Evolutionary conservation across 2,113 vertebrate genomes (phyloP), one percentile per base, ranked within the genome.

Genomic region (Ammodytes dubius): DNA sequence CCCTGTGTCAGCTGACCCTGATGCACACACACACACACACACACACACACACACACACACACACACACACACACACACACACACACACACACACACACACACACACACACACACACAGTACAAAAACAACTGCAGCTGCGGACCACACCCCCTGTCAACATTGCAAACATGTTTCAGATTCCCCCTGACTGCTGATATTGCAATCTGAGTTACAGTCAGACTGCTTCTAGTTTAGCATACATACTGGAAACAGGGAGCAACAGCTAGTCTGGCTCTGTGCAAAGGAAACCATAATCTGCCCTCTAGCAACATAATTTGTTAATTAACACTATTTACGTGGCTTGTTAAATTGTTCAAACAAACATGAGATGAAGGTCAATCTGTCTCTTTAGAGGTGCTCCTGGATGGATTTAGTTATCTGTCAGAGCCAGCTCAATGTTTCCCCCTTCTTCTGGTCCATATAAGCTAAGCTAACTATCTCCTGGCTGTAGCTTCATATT

Each of bases 1-100:
- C 57, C 79, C 69, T 77, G 35, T 64, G 74, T 87, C 89, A 94
- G 87, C 87, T 89, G 88, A 74, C 63, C 52, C 67, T 58, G 19
- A 87, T 66, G 70, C 60, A 82, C 57, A 72, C 56, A 84, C 70
- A 74, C 73, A 68, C 64, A 83, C 58, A 83, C 56, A 70, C 45
- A 80, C 37, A 70, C 56, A 19, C 66, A 65, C 74, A 52, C 15
- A 82, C 52, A 73, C 6, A 17, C 66, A 68, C 74, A 47, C 27
- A 86, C 76, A 60, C 64, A 72, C 60, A 61, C 19, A 84, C 71
- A 64, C 72, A 46, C 68, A 65, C 54, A 76, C 27, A 60, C 47
- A 81, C 43, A 68, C 50, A 49, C 69, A 50, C 63, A 42, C 46
- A 89, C 65, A 74, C 74, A 86, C 67, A 75, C 65, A 83, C 77